Conservation (phyloP, 30 jellyfish, hydroid and myxozoan genomes). For the Aurelia coerulea region DNA sequence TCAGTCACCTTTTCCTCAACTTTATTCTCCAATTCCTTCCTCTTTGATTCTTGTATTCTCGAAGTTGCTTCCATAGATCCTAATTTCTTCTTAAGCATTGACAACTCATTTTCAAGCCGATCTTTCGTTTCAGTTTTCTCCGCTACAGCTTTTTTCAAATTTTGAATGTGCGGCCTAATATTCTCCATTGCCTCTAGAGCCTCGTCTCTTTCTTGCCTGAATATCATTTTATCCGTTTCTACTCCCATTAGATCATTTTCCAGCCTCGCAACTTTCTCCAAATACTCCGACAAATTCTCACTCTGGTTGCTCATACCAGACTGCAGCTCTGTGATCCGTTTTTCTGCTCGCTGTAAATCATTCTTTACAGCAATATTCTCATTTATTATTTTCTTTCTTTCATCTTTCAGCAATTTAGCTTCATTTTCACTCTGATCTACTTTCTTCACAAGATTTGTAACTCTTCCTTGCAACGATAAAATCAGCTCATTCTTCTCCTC, state of each 20-base stretch:
- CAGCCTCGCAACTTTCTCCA: constrained; percentile 14
- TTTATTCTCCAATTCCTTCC: constrained; percentile 21
- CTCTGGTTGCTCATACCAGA: constrained; percentile 14
- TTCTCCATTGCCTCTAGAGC: constrained; percentile 48
- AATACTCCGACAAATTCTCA: constrained; percentile 7
- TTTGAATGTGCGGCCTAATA: constrained; percentile 39
- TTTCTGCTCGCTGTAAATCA: constrained; percentile 44
- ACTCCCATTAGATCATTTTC: constrained; percentile 51
- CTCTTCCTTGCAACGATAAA: constrained; percentile 42
- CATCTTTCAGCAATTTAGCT: constrained; percentile 24
- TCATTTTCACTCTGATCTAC: constrained; percentile 37
- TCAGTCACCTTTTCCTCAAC: constrained; percentile 42
- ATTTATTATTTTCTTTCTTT: constrained; percentile 11
- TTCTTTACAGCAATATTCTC: constrained; percentile 7
- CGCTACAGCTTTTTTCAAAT: constrained; percentile 5
- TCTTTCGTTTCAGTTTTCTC: constrained; percentile 14
- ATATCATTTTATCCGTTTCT: constrained; percentile 61
- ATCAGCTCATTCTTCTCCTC: constrained; percentile 63
- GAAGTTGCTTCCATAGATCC: constrained; percentile 4
- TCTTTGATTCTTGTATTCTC: constrained; percentile 27
- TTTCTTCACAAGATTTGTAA: constrained; percentile 37
- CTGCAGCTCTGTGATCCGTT: constrained; percentile 32
- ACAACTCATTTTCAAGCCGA: constrained; percentile 15
- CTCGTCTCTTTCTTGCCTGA: constrained; percentile 67
- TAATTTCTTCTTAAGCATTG: constrained; percentile 5